Conservation (phyloP, 2,113 vertebrate genomes). For the Sinocyclocheilus anophthalmus region DNA sequence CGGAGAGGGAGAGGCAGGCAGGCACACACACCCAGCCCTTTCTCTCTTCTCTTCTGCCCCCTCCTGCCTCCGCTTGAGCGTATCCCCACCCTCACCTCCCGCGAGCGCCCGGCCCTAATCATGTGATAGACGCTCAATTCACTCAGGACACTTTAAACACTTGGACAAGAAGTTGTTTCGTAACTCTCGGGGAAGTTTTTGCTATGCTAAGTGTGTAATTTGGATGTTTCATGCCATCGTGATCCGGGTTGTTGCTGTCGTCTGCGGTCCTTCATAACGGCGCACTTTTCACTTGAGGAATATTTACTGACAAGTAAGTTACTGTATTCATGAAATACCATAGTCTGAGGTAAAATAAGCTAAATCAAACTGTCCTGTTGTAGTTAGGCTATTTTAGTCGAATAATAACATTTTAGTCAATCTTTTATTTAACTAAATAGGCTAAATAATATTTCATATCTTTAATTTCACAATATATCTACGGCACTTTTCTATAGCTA, state of each 20-base stretch:
- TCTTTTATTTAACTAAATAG: neutral
- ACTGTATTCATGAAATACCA: neutral
- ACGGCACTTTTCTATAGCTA: neutral
- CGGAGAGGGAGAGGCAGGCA: constrained; percentile 30
- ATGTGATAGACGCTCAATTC: constrained; percentile 66
- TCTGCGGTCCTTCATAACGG: neutral
- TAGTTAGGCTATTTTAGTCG: neutral
- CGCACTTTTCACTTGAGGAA: neutral
- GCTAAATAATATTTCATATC: neutral
- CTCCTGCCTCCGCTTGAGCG: constrained; percentile 3
- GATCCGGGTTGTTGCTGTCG: constrained; percentile 36
- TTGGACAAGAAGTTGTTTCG: constrained; percentile 56
- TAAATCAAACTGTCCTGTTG: neutral
- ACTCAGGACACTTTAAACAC: constrained; percentile 56
- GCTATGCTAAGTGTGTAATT: constrained; percentile 54
- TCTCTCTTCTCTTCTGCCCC: constrained; percentile 12
- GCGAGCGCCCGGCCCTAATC: constrained; percentile 65
- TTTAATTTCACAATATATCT: too few relatives aligned
- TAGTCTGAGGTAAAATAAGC: neutral
- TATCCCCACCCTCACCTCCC: constrained; percentile 57
- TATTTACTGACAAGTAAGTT: constrained; percentile 27
- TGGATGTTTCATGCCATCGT: constrained; percentile 25
- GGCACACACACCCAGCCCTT: constrained; percentile 9
- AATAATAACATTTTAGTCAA: neutral
- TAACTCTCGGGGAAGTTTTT: constrained; percentile 64